Evolutionary conservation across 37 sponge, comb jelly and placozoan genomes (phyloP), one percentile per base, ranked within the genome.

Genomic region (Cliona cf. orientalis): DNA sequence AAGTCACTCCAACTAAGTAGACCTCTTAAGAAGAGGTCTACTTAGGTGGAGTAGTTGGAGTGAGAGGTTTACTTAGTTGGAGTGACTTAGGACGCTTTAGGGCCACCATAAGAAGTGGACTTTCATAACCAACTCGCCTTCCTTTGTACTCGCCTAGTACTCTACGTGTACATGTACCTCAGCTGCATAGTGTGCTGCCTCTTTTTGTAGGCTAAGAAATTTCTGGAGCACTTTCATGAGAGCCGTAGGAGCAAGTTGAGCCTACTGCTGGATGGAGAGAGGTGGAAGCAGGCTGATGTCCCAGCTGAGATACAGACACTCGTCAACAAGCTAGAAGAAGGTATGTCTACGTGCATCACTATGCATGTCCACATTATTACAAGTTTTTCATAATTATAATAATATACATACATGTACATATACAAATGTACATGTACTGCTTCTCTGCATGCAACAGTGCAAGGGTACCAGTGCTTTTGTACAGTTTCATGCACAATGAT

Each of bases 141-240:
- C n/a, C n/a, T n/a, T n/a, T n/a, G n/a, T n/a, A n/a, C n/a, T n/a
- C n/a, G n/a, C n/a, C n/a, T n/a, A n/a, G n/a, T n/a, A n/a, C n/a
- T n/a, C n/a, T n/a, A n/a, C n/a, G n/a, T n/a, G n/a, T n/a, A n/a
- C n/a, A n/a, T n/a, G n/a, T n/a, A n/a, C n/a, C n/a, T n/a, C n/a
- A n/a, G n/a, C 53, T 49, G 14, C 53, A n/a, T 36, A 14, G 23
- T 42, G 37, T 42, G 23, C 11, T 79, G 6, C 12, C 5, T 69
- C 5, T 38, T 17, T 76, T 22, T 56, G 4, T 41, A 93, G 93
- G 88, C 92, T 4, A 96, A 91, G 84, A 67, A 76, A 41, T 96
- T 90, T 72, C 71, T 96, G 46, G 95, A 96, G 56, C 78, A 94
- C 38, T 96, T 96, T 78, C 97, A 96, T 56, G 90, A 88, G 23